Conservation (phyloP, 2,888 invertebrate species). For the Trilocha varians region DNA sequence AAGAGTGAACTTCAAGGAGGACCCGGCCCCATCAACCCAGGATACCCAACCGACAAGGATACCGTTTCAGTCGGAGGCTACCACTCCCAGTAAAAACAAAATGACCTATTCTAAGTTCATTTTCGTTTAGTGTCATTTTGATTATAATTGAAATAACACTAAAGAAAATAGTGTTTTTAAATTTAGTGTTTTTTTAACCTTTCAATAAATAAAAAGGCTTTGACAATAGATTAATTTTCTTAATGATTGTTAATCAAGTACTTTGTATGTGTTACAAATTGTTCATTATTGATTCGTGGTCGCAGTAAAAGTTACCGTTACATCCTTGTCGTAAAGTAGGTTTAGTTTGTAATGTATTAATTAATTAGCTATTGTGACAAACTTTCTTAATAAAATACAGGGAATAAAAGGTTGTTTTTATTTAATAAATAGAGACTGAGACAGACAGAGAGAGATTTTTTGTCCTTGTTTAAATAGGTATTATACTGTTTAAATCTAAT, state of each 20-base stretch:
- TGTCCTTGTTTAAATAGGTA: too few relatives aligned
- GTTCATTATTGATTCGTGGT: conserved; percentile 11
- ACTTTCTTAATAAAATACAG: conserved; percentile 5
- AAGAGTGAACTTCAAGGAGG: conserved; percentile 37
- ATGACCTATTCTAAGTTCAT: background rate
- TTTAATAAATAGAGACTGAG: background rate
- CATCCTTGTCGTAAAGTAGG: conserved; percentile 38
- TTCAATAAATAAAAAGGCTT: too few relatives aligned
- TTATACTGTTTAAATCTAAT: too few relatives aligned
- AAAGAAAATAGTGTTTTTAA: too few relatives aligned
- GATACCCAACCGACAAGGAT: conserved; percentile 20
- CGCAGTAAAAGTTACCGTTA: conserved; percentile 34
- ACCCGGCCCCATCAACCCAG: conserved; percentile 19
- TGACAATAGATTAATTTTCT: too few relatives aligned
- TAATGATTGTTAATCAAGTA: too few relatives aligned
- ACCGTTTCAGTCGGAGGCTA: background rate
- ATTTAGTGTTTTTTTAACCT: background rate
- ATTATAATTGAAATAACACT: background rate
- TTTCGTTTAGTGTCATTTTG: background rate
- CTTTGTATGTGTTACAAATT: conserved; percentile 29
- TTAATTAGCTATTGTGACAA: conserved; percentile 4
- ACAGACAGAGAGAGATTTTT: too few relatives aligned
- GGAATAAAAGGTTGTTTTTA: background rate
- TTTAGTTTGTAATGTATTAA: conserved; percentile 18
- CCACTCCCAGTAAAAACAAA: background rate